Base-by-base conservation (phyloP, 1,140 invertebrate species). In the Scaptomyza montana region DNA sequence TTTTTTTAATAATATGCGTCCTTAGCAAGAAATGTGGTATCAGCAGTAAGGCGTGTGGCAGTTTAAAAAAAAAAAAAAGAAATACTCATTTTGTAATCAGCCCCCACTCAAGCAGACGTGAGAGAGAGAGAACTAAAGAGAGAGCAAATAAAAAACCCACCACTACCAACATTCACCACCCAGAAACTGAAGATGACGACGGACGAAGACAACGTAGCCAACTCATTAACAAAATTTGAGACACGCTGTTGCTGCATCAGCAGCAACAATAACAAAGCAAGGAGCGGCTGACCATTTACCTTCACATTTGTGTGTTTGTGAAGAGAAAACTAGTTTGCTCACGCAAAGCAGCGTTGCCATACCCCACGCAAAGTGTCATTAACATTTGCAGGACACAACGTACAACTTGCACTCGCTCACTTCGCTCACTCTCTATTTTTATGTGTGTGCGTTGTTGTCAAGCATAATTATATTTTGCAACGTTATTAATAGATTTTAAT, bases 191-290 rank as follows among this genome's bases (percentile, higher is more conserved):
- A 80, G 70, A 73, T 60, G 65, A 81, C 54, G 67, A 53, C 64
- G 59, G 57, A 36, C 65, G 64, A 51, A 68, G 60, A 69, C 76
- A 68, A 36, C 33, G 33, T 36, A 36, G 77, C 71, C 78, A 77
- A 49, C 78, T 87, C 76, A 87, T 89, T 87, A 87, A 82, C 72
- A 74, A 77, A 76, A 78, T 57, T 65, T 53, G 57, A 54, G 30
- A 62, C 69, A 63, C 54, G 62, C 49, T 51, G 51, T 50, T 12
- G 19, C 21, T 25, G 39, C 43, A 60, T n/a, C 51, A 56, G 8
- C 19, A 61, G 49, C 56, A 43, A 19, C 39, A 56, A 36, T n/a
- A 63, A 53, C 7, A 53, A 13, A 49, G 12, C 25, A 56, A 62
- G 41, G 66, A 65, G 53, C 30, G 56, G 19, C 28, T 46, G 63